Conservation (phyloP, 2,797 vertebrate species). For the Leptodactylus fallax region DNA sequence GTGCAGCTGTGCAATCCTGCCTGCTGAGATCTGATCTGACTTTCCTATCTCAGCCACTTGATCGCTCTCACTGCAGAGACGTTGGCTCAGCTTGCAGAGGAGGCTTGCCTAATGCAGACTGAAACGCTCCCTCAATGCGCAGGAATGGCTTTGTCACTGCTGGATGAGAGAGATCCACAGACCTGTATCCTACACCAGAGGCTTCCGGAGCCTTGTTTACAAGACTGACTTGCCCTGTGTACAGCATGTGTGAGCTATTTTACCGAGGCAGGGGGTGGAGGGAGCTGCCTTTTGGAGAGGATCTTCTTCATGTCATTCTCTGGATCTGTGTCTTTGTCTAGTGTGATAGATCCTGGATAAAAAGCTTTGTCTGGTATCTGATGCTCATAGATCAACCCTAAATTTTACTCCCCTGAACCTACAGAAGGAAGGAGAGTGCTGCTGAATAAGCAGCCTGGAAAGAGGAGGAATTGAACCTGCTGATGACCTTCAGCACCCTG, state of each 20-base stretch:
- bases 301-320: conserved; percentile 20
- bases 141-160: conserved; percentile 39
- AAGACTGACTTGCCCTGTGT: conserved; percentile 28
- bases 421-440: background rate
- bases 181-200: background rate
- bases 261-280: conserved; percentile 58
- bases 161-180: conserved; percentile 6
- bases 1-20: conserved; percentile 75
- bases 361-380: conserved; percentile 32
- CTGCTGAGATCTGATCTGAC: conserved; percentile 72
- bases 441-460: background rate
- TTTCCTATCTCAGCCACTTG: conserved; percentile 71
- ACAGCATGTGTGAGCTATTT: conserved; percentile 46
- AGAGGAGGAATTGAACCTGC: conserved; percentile 21
- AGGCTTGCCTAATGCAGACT: conserved; percentile 78
- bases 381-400: conserved; percentile 3
- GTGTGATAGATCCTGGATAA: conserved; percentile 35
- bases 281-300: conserved; percentile 51
- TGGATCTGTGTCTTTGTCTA: conserved; percentile 45
- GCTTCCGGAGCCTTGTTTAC: conserved; percentile 4
- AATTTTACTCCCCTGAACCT: background rate
- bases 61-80: conserved; percentile 77
- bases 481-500: conserved; percentile 61
- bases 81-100: conserved; percentile 75
- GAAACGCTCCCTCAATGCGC: conserved; percentile 63